Evolutionary conservation across 2,797 vertebrate genomes (phyloP), one percentile per base, ranked within the genome.

Genomic region (Sebastes ruberrimus): DNA sequence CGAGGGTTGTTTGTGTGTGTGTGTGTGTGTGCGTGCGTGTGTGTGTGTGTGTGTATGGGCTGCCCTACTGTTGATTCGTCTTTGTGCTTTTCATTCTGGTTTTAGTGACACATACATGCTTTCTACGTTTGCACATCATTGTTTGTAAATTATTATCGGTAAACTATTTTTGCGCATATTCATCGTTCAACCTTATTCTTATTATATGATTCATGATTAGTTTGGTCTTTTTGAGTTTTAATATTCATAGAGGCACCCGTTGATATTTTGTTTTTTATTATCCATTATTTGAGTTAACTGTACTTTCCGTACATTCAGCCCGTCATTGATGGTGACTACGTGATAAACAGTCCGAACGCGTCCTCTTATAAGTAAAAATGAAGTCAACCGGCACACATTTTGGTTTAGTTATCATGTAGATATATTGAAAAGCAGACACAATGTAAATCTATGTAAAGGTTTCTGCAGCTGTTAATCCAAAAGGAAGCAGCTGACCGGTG

Each of bases 41-140:
- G 10, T 4, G 33, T 2, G 46, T 20, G 46, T 49, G 46, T 20
- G 46, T 20, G 85, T 84, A 59, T 63, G 85, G 78, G 88, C 76
- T 88, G 82, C 66, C 80, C 72, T 71, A 42, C 81, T 88, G 79
- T 84, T 75, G 35, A 84, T 84, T 85, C 74, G 66, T 78, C 63
- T 80, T 78, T 87, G 30, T 68, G 86, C 80, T 88, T 91, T 79
- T 91, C 74, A 49, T 70, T 80, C 82, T 89, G 88, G 84, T 90
- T 86, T 89, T 84, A 93, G 67, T 69, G 75, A 82, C 57, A 63
- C 61, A 71, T 49, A 83, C 57, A 81, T 66, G 82, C 89, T 85
- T 82, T 81, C 78, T 74, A 80, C 30, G 1, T 89, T 90, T 88
- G 85, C 88, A 92, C 88, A 89, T 86, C 52, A 73, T 77, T 57